phyloP scores from a whole-genome alignment of 2,797 vertebrate species.

The Microctenopoma steveboyesi region DNA sequence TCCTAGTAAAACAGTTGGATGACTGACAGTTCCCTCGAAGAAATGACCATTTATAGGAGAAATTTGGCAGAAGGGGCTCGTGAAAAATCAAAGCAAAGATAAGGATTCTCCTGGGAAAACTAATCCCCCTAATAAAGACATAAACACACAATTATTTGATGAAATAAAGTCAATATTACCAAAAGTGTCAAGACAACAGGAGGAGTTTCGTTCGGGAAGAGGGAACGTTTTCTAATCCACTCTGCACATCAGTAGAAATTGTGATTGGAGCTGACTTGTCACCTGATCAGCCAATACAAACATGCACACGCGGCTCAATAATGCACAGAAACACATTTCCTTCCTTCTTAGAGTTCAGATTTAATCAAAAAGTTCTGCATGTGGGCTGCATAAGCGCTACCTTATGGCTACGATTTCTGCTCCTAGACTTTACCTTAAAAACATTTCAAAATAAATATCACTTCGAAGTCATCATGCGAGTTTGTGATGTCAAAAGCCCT shows the following conservation, averaged over 20 bases:
- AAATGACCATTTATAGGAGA: slow-evolving; percentile 52
- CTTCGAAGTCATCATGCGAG: slow-evolving; percentile 18
- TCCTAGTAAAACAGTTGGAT: slow-evolving; percentile 16
- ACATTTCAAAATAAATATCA: slow-evolving; percentile 24
- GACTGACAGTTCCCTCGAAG: slow-evolving; percentile 22
- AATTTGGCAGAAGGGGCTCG: slow-evolving; percentile 18
- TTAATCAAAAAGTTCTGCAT: neutral
- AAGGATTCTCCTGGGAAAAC: slow-evolving; percentile 13
- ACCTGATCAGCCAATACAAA: slow-evolving; percentile 10
- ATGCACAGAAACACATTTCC: neutral
- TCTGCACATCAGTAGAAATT: slow-evolving; percentile 3
- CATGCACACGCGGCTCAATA: too few relatives aligned
- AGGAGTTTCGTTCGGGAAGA: neutral
- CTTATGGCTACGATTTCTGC: neutral
- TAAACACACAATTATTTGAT: slow-evolving; percentile 5
- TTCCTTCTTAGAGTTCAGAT: neutral
- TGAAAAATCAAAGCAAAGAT: slow-evolving; percentile 8
- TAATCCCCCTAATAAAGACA: slow-evolving; percentile 20
- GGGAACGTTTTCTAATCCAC: neutral
- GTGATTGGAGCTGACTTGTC: slow-evolving; percentile 10
- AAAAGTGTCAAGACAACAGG: slow-evolving; percentile 2
- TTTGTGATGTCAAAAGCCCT: slow-evolving; percentile 31
- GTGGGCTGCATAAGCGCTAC: neutral
- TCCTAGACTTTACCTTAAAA: slow-evolving; percentile 16
- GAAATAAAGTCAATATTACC: slow-evolving; percentile 9